Evolutionary conservation across 2,113 vertebrate genomes (phyloP).

Genomic region (Pterocles orientalis): DNA sequence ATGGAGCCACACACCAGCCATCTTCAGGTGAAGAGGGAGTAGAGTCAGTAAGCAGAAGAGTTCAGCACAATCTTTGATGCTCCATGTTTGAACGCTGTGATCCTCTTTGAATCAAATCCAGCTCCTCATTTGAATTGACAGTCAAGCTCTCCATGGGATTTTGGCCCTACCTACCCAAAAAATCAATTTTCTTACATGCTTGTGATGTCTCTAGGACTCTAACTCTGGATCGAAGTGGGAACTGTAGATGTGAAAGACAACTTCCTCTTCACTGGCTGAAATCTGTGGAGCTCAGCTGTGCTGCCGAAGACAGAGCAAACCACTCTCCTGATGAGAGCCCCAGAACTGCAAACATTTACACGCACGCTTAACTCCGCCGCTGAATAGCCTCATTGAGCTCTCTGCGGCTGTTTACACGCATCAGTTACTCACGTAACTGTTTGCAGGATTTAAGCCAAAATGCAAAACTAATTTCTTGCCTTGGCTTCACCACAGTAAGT

Average conservation of each 20-base stretch:
- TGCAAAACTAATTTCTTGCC: neutral
- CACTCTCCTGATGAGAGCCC: neutral
- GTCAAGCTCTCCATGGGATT: neutral
- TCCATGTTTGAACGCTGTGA: neutral
- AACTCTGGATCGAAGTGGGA: neutral
- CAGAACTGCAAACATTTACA: neutral
- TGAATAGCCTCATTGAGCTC: neutral
- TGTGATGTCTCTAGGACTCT: neutral
- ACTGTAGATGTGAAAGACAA: neutral
- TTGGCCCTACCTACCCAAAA: neutral
- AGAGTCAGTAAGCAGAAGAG: neutral
- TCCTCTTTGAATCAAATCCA: neutral
- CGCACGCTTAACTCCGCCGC: neutral
- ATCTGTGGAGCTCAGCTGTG: accelerated
- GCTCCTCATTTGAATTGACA: neutral
- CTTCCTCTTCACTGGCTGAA: neutral
- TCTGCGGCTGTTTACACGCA: neutral
- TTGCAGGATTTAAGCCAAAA: neutral
- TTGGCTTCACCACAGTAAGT: slow-evolving; percentile 6
- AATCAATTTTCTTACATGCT: neutral
- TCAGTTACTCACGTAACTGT: neutral
- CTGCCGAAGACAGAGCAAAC: neutral
- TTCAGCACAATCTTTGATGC: neutral
- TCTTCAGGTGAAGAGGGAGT: neutral
- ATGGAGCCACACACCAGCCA: neutral